A percentile compares a stretch with the other conserved stretches of the same genome.
Conservation (phyloP, 1,140 invertebrate genomes). For the Dreissena polymorpha region DNA sequence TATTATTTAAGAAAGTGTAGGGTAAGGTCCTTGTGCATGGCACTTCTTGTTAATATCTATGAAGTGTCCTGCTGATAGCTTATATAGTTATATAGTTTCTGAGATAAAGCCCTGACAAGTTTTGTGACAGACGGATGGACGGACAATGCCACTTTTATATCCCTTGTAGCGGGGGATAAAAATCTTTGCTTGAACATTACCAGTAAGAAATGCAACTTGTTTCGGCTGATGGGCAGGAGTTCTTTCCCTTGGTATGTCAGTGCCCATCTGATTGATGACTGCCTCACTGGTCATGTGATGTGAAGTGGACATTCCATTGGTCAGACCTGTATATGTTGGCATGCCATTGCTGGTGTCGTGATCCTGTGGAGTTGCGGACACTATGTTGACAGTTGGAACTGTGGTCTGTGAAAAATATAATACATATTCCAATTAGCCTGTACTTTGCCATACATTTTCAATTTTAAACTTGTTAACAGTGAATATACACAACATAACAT, state of each 20-base stretch:
- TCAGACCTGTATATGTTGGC: neutral
- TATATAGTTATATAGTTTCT: no score
- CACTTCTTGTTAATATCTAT: no score
- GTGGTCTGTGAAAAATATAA: neutral
- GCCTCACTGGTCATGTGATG: conserved; percentile 18
- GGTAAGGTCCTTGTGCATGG: no score
- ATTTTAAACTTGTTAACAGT: neutral
- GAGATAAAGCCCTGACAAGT: no score
- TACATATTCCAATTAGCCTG: neutral
- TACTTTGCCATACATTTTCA: no score
- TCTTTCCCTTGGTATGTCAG: neutral
- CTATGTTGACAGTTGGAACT: conserved; percentile 16
- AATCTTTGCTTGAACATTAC: neutral
- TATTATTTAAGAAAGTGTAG: no score
- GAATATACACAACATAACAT: neutral
- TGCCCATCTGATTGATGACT: neutral
- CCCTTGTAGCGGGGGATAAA: no score
- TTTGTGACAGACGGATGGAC: no score
- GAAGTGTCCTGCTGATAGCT: no score
- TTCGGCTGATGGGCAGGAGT: neutral
- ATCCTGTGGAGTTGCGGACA: neutral
- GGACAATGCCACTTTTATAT: no score
- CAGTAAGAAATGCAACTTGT: conserved; percentile 43
- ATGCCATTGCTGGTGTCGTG: neutral
- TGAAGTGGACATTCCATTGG: conserved; percentile 18